Evolutionary conservation across 2,888 invertebrate species (phyloP).

Genomic region (Endomychus coccineus): DNA sequence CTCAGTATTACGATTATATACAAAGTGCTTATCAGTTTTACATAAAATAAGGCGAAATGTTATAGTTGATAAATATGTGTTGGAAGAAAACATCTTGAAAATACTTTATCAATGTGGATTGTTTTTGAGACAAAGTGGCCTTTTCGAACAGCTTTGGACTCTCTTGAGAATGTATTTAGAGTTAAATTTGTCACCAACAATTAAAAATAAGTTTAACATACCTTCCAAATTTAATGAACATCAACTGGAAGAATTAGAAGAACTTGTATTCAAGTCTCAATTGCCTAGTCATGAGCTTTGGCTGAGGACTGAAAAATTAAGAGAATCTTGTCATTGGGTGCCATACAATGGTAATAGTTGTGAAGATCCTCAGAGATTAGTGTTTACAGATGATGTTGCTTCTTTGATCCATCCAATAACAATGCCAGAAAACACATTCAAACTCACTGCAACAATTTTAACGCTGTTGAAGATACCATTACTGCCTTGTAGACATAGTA

Average conservation of each 20-base stretch:
- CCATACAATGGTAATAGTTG: constrained; percentile 48
- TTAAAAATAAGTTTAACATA: constrained; percentile 30
- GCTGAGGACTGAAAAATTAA: constrained; percentile 65
- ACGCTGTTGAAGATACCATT: constrained; percentile 54
- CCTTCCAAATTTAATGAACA: constrained; percentile 41
- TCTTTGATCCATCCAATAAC: constrained; percentile 64
- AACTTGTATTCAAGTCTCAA: constrained; percentile 52
- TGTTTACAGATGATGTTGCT: constrained; percentile 55
- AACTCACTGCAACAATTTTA: constrained; percentile 54
- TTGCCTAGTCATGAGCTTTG: constrained; percentile 67
- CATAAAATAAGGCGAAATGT: constrained; percentile 40
- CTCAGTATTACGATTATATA: constrained; percentile 52
- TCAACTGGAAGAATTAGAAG: constrained; percentile 53
- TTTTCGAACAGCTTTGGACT: constrained; percentile 69
- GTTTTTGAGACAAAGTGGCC: constrained; percentile 63
- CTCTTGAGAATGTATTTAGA: constrained; percentile 60
- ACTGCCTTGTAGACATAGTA: constrained; percentile 45
- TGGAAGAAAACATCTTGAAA: constrained; percentile 41
- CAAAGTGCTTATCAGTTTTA: constrained; percentile 44
- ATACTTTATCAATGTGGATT: constrained; percentile 50
- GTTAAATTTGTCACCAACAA: constrained; percentile 52
- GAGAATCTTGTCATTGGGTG: constrained; percentile 66
- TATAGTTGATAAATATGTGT: constrained; percentile 33
- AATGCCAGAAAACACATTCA: constrained; percentile 50
- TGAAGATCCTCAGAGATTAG: constrained; percentile 59